Percentiles rank a stretch among this genome's conserved stretches.
Evolutionary conservation across 2,797 vertebrate species (phyloP).

Genomic region (Salarias fasciatus): DNA sequence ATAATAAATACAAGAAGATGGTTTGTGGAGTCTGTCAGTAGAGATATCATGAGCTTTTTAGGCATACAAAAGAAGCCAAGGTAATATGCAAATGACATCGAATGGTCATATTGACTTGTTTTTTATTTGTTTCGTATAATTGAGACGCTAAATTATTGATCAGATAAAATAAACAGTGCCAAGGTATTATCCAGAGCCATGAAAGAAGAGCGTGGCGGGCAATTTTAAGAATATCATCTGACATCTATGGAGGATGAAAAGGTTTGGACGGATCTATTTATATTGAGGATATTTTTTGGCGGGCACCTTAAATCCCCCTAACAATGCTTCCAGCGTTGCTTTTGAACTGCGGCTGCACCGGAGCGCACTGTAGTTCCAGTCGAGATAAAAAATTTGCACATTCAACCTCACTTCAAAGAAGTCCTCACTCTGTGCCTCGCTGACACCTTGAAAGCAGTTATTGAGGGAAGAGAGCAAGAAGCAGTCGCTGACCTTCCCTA

Average conservation of each 20-base stretch:
- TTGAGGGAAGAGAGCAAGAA: conserved; percentile 11
- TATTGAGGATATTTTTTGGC: background rate
- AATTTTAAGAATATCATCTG: background rate
- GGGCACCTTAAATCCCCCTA: background rate
- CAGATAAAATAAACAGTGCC: background rate
- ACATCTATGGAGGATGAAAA: background rate
- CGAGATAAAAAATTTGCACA: conserved; percentile 8
- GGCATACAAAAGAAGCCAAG: too few species aligned
- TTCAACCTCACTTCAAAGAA: conserved; percentile 10
- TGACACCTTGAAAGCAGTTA: conserved; percentile 35
- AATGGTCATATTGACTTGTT: too few species aligned
- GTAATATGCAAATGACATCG: too few species aligned
- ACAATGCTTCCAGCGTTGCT: background rate
- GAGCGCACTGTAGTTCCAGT: background rate
- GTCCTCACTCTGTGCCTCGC: conserved; percentile 21
- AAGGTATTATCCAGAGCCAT: background rate
- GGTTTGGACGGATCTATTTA: too few species aligned
- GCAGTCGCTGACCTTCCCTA: conserved; percentile 28
- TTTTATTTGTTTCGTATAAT: too few species aligned
- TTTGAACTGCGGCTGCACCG: background rate
- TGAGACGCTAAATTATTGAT: background rate
- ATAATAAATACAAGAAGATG: too few species aligned
- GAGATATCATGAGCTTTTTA: too few species aligned
- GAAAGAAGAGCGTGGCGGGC: too few species aligned
- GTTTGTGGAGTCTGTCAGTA: too few species aligned